phyloP scores from a whole-genome alignment of 2,797 vertebrate species.

The Notoglanidium macrostoma region DNA sequence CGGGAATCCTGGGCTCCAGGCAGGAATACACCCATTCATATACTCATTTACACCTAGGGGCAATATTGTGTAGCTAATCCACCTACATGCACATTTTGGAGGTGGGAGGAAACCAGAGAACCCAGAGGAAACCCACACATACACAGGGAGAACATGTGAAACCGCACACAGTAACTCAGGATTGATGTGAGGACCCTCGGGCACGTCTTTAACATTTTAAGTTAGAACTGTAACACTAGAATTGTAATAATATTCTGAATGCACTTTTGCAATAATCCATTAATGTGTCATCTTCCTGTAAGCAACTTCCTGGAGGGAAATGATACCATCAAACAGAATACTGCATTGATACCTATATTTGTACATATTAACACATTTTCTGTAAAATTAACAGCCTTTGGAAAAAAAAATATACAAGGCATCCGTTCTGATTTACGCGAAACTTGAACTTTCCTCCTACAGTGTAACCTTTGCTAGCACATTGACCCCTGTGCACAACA shows the following conservation, averaged over 20 bases:
- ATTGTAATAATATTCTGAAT: background rate
- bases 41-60: background rate
- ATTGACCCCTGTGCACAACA: conserved; percentile 4
- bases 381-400: background rate
- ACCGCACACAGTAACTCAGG: background rate
- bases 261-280: background rate
- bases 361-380: background rate
- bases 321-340: background rate
- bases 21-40: background rate
- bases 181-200: background rate
- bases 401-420: background rate
- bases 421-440: background rate
- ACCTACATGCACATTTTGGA: too few species aligned
- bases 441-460: background rate
- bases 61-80: background rate
- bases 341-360: background rate
- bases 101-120: background rate
- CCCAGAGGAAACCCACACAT: background rate
- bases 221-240: background rate
- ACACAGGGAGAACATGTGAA: background rate
- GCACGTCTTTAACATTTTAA: background rate
- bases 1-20: background rate
- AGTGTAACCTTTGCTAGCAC: conserved; percentile 12
- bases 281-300: background rate
- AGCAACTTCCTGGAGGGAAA: background rate